Base-by-base conservation (phyloP, 2,888 invertebrate species). In the Amiota mariae region DNA sequence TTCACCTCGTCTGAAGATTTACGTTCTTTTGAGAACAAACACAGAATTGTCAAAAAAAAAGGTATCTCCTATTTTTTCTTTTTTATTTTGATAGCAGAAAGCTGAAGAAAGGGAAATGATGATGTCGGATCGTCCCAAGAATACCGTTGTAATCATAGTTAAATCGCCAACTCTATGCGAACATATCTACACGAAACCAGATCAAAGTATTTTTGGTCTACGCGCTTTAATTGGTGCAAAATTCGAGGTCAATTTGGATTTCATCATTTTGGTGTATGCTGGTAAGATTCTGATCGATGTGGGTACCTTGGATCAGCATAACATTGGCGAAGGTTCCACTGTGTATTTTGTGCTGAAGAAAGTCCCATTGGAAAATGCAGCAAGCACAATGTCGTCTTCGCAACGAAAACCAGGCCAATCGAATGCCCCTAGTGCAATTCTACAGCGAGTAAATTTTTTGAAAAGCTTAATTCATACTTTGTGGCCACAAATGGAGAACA, bases 291-390 rank as follows among this genome's bases (percentile, higher is more conserved):
- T 83, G 2, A 12, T 12, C 0, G 83, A 83, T 66, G 78, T 59
- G 48, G 83, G 82, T 24, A 84, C 85, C 36, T 79, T 83, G n/a
- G 81, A 77, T 70, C 36, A 72, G 3, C 67, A 74, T 12, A 80
- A 81, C 24, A 85, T 85, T 11, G 78, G 68, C 2, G 75, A 80
- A 6, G 85, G 81, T 0, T 81, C 80, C 3, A 84, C 78, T 3
- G 83, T 83, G 0, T 76, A 84, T 13, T 79, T 83, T n/a, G 72
- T 83, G 9, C 4, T 6, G 36, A 36, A 36, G 36, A 36, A 36
- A 36, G 6, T 36, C 36, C 2, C 6, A 6, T 4, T 6, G 6
- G 36, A 36, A 36, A 4, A 36, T 36, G 36, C 36, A n/a, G 46
- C 49, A 18, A 10, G 46, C 24, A 18, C 15, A 18, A 63, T 6